phyloP scores from a whole-genome alignment of 2,888 invertebrate genomes.

The Antheraea yamamai region DNA sequence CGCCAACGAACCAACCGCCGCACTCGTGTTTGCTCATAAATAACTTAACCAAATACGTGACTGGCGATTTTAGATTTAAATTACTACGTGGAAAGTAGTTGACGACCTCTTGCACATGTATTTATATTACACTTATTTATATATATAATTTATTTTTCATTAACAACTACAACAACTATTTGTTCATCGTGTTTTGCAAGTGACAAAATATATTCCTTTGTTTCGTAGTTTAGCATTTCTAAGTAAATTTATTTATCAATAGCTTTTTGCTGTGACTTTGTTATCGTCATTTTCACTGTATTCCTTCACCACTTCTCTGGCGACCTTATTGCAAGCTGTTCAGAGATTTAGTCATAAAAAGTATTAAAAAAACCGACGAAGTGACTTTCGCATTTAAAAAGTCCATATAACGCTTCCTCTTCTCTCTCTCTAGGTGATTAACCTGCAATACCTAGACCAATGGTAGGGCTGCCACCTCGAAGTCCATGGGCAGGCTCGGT shows the following conservation, averaged over 20 bases:
- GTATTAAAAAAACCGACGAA: too few relatives aligned
- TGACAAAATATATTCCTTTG: neutral
- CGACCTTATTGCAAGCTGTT: too few relatives aligned
- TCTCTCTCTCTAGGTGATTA: too few relatives aligned
- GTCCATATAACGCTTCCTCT: too few relatives aligned
- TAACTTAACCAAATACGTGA: constrained; percentile 23
- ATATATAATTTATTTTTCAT: neutral
- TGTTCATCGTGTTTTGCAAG: neutral
- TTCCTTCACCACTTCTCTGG: too few relatives aligned
- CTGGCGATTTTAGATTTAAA: constrained; percentile 9
- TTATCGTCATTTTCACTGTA: too few relatives aligned
- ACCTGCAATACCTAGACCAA: too few relatives aligned
- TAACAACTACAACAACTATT: neutral
- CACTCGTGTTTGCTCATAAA: constrained; percentile 5
- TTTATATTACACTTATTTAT: constrained; percentile 12
- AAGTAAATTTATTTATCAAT: neutral
- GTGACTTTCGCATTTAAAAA: too few relatives aligned
- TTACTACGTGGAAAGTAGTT: constrained; percentile 9
- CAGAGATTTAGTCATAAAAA: too few relatives aligned
- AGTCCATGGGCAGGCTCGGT: too few relatives aligned
- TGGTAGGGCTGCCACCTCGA: too few relatives aligned
- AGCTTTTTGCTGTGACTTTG: too few relatives aligned
- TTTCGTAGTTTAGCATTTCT: neutral
- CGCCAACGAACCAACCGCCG: constrained; percentile 24
- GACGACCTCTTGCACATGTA: constrained; percentile 3